Conservation (phyloP, 2,113 vertebrate species). For the Cinclus cinclus region DNA sequence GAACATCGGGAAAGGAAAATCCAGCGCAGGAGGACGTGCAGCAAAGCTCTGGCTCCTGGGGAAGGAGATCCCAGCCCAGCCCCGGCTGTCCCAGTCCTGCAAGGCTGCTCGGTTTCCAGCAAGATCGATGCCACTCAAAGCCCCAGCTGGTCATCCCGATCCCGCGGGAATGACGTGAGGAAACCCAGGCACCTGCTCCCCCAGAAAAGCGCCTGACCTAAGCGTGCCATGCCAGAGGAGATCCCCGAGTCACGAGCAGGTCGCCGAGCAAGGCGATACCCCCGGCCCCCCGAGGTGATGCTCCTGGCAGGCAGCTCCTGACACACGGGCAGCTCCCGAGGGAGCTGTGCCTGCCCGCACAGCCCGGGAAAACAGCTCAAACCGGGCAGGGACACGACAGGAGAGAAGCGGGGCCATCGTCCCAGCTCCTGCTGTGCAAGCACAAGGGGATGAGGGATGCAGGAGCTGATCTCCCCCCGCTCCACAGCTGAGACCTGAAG, state of each 20-base stretch:
- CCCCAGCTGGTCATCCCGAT: neutral
- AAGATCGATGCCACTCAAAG: neutral
- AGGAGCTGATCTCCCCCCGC: accelerated
- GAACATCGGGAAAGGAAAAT: neutral
- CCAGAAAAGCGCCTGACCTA: constrained; percentile 26
- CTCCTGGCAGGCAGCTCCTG: neutral
- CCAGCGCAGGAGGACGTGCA: neutral
- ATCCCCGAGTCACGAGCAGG: constrained; percentile 32
- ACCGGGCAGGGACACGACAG: accelerated
- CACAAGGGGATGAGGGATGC: neutral
- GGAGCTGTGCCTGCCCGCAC: neutral
- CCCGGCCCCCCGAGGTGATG: neutral
- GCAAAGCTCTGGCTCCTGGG: neutral
- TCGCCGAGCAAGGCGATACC: neutral
- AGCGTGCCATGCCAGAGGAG: constrained; percentile 3
- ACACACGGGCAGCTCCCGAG: neutral
- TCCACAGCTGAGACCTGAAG: neutral
- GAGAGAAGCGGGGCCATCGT: neutral
- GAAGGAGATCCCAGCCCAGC: neutral
- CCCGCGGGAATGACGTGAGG: neutral
- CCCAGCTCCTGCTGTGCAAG: neutral
- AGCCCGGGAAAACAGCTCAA: neutral
- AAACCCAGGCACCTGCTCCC: constrained; percentile 41
- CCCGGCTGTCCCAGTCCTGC: neutral
- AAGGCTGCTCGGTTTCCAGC: constrained; percentile 1